A percentile compares a stretch with the other conserved stretches of the same genome.
phyloP scores from a whole-genome alignment of 1,140 invertebrate species.

The Dreissena rostriformis region DNA sequence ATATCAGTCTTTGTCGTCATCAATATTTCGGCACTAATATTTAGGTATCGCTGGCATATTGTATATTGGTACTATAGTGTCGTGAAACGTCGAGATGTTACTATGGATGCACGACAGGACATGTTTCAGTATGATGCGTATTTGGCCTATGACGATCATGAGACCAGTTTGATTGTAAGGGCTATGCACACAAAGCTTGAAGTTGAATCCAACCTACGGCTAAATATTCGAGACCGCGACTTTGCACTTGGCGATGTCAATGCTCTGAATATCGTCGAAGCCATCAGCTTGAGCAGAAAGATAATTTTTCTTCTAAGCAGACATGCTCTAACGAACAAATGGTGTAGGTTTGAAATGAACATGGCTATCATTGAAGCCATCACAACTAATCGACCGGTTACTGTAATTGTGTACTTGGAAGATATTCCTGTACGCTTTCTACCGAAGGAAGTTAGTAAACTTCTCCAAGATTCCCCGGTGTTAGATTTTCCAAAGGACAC shows the following conservation, averaged over 20 bases:
- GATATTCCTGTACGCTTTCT: constrained; percentile 45
- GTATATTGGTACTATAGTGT: constrained; percentile 52
- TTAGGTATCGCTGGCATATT: constrained; percentile 42
- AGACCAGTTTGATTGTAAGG: constrained; percentile 52
- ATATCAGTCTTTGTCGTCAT: constrained; percentile 17
- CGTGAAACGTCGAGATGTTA: neutral
- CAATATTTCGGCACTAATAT: neutral
- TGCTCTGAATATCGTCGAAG: constrained; percentile 84
- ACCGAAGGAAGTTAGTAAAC: constrained; percentile 52
- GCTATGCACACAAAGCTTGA: constrained; percentile 49
- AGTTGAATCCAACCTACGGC: constrained; percentile 20
- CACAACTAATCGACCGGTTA: constrained; percentile 55
- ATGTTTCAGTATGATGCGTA: constrained; percentile 61
- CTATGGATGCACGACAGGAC: neutral
- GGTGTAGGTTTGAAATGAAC: constrained; percentile 87
- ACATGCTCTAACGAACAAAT: constrained; percentile 85
- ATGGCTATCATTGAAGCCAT: constrained; percentile 66
- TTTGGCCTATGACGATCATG: constrained; percentile 60
- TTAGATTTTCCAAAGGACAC: constrained; percentile 47
- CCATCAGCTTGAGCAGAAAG: constrained; percentile 84
- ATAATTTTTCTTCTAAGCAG: constrained; percentile 85
- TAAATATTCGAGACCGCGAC: constrained; percentile 64
- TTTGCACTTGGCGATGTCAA: constrained; percentile 77
- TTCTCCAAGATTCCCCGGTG: constrained; percentile 50
- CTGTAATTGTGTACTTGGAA: constrained; percentile 62